phyloP scores from a whole-genome alignment of 2,888 invertebrate genomes.

The Papilio demoleus region DNA sequence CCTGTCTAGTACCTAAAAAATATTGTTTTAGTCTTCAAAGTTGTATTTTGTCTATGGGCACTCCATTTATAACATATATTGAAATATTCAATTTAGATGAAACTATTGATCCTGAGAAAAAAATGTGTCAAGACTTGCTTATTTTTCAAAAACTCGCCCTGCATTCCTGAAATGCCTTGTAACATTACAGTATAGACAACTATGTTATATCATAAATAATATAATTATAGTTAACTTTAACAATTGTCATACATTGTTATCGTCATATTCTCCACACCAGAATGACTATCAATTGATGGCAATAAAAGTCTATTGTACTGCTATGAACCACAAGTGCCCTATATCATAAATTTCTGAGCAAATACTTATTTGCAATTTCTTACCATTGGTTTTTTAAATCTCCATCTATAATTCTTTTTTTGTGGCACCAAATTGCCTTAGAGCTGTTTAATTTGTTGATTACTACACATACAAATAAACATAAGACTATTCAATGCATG shows the following conservation, averaged over 20 bases:
- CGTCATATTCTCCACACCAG: slow-evolving; percentile 3
- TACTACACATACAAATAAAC: too few species aligned
- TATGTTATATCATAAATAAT: background rate
- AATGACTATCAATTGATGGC: slow-evolving; percentile 19
- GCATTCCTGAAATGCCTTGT: background rate
- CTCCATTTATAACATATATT: background rate
- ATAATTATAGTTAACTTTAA: slow-evolving; percentile 4
- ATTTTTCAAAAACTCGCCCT: background rate
- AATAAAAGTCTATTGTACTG: slow-evolving; percentile 30
- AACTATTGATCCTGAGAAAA: too few species aligned
- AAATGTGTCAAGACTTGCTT: too few species aligned
- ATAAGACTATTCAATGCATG: background rate
- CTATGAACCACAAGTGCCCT: slow-evolving; percentile 9
- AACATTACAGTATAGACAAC: background rate
- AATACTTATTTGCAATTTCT: slow-evolving; percentile 3
- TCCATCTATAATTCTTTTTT: too few species aligned
- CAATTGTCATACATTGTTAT: slow-evolving; percentile 3
- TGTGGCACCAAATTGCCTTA: too few species aligned
- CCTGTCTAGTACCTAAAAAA: background rate
- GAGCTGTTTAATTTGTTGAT: too few species aligned
- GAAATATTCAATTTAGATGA: too few species aligned
- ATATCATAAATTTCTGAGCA: background rate
- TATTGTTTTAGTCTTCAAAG: background rate
- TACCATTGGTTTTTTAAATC: background rate
- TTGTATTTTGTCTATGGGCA: background rate